Percentiles rank a stretch among this genome's conserved stretches.
Conservation (phyloP, 2,888 invertebrate genomes). For the Cheilosia grossa region DNA sequence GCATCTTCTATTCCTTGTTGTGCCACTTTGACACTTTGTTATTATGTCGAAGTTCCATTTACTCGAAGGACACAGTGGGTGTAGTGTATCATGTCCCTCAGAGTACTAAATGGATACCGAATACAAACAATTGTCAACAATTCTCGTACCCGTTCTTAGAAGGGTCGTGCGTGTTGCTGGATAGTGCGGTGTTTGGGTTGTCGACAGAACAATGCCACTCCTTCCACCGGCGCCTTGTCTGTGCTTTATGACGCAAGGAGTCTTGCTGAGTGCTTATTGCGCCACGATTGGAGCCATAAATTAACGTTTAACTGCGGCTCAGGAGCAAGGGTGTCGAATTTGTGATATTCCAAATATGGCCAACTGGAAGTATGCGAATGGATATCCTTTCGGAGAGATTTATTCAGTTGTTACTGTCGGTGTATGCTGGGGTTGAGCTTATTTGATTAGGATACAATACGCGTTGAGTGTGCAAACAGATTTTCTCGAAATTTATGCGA, state of each 20-base stretch:
- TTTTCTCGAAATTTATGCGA: conserved; percentile 52
- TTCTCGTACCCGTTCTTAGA: background rate
- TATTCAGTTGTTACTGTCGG: conserved; percentile 17
- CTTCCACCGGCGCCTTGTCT: conserved; percentile 9
- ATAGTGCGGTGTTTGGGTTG: conserved; percentile 20
- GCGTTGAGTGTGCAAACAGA: conserved; percentile 49
- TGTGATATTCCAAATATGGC: conserved; percentile 62
- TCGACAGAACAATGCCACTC: conserved; percentile 38
- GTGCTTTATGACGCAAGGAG: conserved; percentile 47
- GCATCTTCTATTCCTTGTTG: conserved; percentile 52
- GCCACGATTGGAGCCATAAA: conserved; percentile 53
- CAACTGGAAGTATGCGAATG: conserved; percentile 34
- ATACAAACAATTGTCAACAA: conserved; percentile 54
- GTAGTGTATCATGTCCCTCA: conserved; percentile 13
- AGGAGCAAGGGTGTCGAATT: conserved; percentile 56
- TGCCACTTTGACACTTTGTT: conserved; percentile 69
- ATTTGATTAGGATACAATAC: conserved; percentile 31
- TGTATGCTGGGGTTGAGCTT: background rate
- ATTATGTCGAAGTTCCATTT: conserved; percentile 60
- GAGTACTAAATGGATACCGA: conserved; percentile 55
- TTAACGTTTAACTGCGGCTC: conserved; percentile 61
- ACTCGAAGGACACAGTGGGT: conserved; percentile 27
- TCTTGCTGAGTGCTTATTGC: conserved; percentile 51
- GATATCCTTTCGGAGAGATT: conserved; percentile 59
- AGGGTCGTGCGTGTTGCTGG: background rate